phyloP scores from a whole-genome alignment of 2,888 invertebrate genomes.

The Prosopocoilus inquinatus region DNA sequence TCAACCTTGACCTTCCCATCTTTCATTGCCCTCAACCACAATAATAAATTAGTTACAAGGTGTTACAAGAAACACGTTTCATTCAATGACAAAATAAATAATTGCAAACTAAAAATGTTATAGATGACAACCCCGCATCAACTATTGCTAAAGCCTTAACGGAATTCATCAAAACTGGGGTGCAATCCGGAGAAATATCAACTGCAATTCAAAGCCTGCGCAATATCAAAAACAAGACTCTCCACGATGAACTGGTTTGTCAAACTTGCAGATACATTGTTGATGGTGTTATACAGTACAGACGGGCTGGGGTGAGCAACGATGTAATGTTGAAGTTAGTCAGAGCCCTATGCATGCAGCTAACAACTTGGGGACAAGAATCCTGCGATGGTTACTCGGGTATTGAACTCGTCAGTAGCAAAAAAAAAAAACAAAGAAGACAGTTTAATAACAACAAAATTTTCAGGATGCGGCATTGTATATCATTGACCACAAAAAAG shows the following conservation, averaged over 20 bases:
- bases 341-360: constrained; percentile 29
- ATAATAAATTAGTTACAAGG: too few relatives aligned
- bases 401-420: constrained; percentile 34
- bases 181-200: constrained; percentile 12
- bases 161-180: constrained; percentile 20
- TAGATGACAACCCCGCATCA: neutral
- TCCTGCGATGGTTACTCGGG: constrained; percentile 32
- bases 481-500: constrained; percentile 57
- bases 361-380: constrained; percentile 27
- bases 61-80: too few relatives aligned
- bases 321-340: constrained; percentile 17
- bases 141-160: constrained; percentile 9
- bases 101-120: too few relatives aligned
- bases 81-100: too few relatives aligned
- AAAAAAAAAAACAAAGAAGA: neutral
- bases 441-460: neutral
- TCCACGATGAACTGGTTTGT: constrained; percentile 17
- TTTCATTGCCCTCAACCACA: too few relatives aligned
- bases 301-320: constrained; percentile 11
- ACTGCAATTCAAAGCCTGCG: constrained; percentile 11
- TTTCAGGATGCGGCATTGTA: constrained; percentile 59
- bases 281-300: constrained; percentile 17
- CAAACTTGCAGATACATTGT: constrained; percentile 19
- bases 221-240: constrained; percentile 13
- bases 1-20: too few relatives aligned